Conservation (phyloP, 2,888 invertebrate genomes). For the Stegana nigrithorax region DNA sequence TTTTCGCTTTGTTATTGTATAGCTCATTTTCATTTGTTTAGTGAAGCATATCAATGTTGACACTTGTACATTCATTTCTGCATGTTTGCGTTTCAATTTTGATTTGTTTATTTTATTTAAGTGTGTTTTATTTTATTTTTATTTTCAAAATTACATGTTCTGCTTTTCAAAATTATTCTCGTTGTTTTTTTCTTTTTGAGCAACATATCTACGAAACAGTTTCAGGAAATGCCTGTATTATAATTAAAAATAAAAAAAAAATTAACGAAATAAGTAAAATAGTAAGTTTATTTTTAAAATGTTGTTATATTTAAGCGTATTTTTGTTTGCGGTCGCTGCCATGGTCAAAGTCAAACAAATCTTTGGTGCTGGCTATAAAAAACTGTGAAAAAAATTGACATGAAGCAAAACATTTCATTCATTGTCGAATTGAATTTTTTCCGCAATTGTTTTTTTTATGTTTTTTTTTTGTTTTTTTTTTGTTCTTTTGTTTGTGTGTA, state of each 20-base stretch:
- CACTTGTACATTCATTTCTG: constrained; percentile 54
- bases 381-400: constrained; percentile 46
- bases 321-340: neutral
- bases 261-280: too few species aligned
- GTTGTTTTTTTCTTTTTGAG: neutral
- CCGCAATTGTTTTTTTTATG: constrained; percentile 15
- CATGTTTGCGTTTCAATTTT: constrained; percentile 53
- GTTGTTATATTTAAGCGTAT: neutral
- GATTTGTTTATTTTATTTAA: too few species aligned
- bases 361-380: constrained; percentile 18
- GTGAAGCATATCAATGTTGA: constrained; percentile 53
- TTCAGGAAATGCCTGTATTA: too few species aligned
- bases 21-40: constrained; percentile 43
- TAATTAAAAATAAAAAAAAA: too few species aligned
- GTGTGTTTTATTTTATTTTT: constrained; percentile 42
- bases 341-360: neutral
- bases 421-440: constrained; percentile 42
- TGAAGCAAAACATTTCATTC: constrained; percentile 53
- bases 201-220: too few species aligned
- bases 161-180: constrained; percentile 2
- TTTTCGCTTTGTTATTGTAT: constrained; percentile 3
- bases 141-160: neutral
- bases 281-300: neutral
- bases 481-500: neutral
- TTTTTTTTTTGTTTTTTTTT: constrained; percentile 18